Evolutionary conservation across 2,888 invertebrate species (phyloP).

Genomic region (Tortricodes alternella): DNA sequence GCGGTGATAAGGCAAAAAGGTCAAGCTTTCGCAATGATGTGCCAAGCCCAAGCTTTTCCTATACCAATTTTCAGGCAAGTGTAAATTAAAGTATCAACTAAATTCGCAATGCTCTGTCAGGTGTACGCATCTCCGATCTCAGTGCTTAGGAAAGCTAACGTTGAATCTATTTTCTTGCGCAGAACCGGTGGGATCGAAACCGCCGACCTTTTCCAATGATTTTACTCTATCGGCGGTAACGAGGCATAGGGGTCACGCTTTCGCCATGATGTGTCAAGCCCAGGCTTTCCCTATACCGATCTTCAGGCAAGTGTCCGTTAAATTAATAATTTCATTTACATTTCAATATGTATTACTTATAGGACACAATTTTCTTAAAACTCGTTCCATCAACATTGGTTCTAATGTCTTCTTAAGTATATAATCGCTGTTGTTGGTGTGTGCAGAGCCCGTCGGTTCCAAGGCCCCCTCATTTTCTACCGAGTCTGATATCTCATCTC

Average conservation of each 20-base stretch:
- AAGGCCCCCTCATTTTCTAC: constrained; percentile 86
- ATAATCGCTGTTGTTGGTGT: constrained; percentile 38
- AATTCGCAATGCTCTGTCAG: constrained; percentile 83
- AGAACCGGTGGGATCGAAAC: constrained; percentile 85
- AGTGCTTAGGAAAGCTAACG: constrained; percentile 82
- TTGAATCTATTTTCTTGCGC: constrained; percentile 51
- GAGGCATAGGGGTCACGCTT: constrained; percentile 79
- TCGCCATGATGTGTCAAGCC: constrained; percentile 86
- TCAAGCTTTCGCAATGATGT: constrained; percentile 84
- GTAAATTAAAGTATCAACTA: constrained; percentile 7
- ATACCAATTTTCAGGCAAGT: constrained; percentile 88
- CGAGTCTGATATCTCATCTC: constrained; percentile 84
- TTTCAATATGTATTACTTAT: too few species aligned
- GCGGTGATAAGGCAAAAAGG: constrained; percentile 82
- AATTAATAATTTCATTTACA: background rate
- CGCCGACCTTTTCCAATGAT: constrained; percentile 83
- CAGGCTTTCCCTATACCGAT: constrained; percentile 87
- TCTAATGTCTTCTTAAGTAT: constrained; percentile 1
- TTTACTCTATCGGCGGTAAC: constrained; percentile 84
- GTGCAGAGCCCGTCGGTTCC: constrained; percentile 86
- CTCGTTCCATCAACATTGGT: background rate
- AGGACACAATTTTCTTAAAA: too few species aligned
- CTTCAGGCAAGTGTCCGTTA: constrained; percentile 84
- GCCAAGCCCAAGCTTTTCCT: constrained; percentile 88
- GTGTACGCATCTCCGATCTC: constrained; percentile 85